Evolutionary conservation across 2,113 vertebrate species (phyloP), one percentile per base, ranked within the genome.

Genomic region (Xenopus borealis): DNA sequence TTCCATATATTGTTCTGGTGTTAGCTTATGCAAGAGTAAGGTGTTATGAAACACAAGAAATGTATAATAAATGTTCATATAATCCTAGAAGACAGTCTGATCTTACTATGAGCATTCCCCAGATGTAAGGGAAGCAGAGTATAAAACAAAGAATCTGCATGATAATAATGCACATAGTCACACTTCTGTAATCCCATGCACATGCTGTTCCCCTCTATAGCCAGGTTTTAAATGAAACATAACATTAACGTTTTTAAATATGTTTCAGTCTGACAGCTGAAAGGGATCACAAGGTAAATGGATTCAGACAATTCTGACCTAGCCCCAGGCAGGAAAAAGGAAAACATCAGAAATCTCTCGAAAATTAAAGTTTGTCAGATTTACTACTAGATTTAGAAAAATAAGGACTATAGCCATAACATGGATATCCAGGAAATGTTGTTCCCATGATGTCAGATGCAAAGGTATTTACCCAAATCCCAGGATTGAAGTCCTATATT

Each of bases 201-300:
- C 50, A 50, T 6, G 62, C 1, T 9, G 66, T 80, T 75, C 72
- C 80, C 61, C 13, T 57, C 6, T 50, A 62, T 77, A 50, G 61
- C 9, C 3, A 20, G 73, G 12, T 66, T 77, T 83, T 68, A 67
- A 81, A 57, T 68, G 53, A 58, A 16, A 76, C 58, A 79, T 79
- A 79, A 84, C 79, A 81, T 73, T 50, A 78, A 66, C 46, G 76
- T 74, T n/a, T 69, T 72, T 80, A 44, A 67, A 67, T 66, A 66
- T 69, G 78, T 69, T 80, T 80, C 78, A 10, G 16, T 75, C 53
- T 76, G 73, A 79, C 18, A 79, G 55, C 59, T 81, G 45, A 72
- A 80, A 19, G 73, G 70, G 47, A 63, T 82, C 18, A 77, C 40
- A 19, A 79, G 69, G 65, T 65, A 84, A 82, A 76, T 68, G 62